These are phyloP conservation scores for Platysternon megacephalum DNA, from an alignment of 2,113 vertebrate genomes.

Conservation along the genomic window DNA sequence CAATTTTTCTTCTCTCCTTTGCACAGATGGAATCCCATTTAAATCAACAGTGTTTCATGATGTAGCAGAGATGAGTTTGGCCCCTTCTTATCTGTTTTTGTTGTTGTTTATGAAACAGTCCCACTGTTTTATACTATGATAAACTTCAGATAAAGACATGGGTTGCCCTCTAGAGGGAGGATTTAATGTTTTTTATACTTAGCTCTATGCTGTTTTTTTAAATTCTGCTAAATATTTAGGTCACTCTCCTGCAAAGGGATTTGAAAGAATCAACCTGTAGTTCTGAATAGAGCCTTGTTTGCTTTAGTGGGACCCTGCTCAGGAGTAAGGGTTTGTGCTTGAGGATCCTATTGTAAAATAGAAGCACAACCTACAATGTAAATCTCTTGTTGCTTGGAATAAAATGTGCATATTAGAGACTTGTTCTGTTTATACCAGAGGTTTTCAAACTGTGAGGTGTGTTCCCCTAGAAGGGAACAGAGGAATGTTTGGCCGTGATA, in stretches of 20 bases:
- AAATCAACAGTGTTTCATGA: background rate
- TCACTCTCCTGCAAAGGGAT: background rate
- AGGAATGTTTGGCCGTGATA: no score
- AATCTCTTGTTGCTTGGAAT: background rate
- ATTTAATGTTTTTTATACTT: background rate
- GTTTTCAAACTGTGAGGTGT: no score
- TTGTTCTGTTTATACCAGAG: background rate
- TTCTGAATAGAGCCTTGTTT: background rate
- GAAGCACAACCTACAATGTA: background rate
- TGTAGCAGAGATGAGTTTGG: background rate
- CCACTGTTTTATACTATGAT: background rate
- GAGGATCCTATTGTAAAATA: background rate
- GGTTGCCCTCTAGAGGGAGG: constrained; percentile 66
- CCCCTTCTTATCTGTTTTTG: background rate
- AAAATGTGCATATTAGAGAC: background rate
- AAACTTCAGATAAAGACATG: background rate
- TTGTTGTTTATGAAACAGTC: background rate
- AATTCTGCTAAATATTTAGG: background rate
- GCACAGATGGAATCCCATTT: background rate
- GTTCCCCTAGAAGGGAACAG: no score
- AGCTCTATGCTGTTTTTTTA: constrained; percentile 2
- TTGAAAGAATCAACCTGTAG: background rate
- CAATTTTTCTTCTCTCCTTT: background rate
- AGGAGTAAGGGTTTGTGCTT: background rate
- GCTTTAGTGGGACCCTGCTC: background rate